Percentiles rank a stretch among this genome's conserved stretches.
Evolutionary conservation across 2,113 vertebrate species (phyloP).

Genomic region (Picathartes gymnocephalus): DNA sequence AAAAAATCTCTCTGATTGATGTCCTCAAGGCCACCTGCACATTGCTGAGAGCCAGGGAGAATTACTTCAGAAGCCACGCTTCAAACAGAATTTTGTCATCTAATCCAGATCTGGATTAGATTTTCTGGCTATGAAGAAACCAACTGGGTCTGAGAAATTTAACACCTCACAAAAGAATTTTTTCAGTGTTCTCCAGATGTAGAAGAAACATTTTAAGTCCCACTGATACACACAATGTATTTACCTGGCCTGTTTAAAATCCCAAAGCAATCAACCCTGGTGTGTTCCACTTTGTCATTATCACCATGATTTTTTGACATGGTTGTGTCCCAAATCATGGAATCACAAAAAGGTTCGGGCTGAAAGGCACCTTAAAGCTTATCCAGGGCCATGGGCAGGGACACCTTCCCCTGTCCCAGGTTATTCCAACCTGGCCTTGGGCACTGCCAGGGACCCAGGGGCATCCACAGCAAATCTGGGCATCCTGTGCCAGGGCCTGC

Average conservation of each 20-base stretch:
- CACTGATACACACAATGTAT: background rate
- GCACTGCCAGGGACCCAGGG: background rate
- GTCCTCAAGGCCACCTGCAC: background rate
- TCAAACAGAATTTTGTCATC: background rate
- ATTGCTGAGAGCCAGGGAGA: background rate
- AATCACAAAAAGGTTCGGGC: background rate
- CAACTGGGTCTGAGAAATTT: background rate
- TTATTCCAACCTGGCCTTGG: background rate
- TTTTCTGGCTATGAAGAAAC: background rate
- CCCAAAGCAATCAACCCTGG: background rate
- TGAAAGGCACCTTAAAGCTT: accelerated
- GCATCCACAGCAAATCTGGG: background rate
- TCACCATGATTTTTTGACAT: background rate
- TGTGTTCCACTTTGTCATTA: background rate
- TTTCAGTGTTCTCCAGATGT: background rate
- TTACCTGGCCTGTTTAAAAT: background rate
- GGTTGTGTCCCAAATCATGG: background rate
- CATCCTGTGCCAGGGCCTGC: background rate
- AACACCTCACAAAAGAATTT: background rate
- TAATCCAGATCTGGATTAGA: background rate
- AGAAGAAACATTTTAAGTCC: background rate
- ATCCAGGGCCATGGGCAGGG: background rate
- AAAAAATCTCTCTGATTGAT: background rate
- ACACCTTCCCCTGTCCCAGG: background rate
- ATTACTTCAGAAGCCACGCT: background rate